Percentiles rank a stretch among this genome's conserved stretches.
Evolutionary conservation across 2,797 vertebrate species (phyloP).

Genomic region (Gobio occitaniae): DNA sequence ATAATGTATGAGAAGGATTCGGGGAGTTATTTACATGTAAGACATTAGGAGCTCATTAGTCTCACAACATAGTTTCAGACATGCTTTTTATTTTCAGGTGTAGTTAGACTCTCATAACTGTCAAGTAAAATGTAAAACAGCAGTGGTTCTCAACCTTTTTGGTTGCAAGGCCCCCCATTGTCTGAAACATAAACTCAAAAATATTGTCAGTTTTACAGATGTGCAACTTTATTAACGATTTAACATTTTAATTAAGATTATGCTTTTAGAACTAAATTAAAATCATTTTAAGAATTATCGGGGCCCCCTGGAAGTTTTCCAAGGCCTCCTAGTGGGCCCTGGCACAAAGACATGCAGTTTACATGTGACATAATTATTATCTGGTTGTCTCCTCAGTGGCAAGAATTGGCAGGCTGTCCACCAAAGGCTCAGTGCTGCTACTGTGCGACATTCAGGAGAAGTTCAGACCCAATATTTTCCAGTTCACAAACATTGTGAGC

Average conservation of each 20-base stretch:
- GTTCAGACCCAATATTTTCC: conserved; percentile 83
- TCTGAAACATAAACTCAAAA: not conserved
- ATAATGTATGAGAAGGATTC: not conserved
- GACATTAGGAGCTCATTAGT: not conserved
- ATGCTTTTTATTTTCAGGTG: not conserved
- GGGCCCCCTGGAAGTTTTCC: not conserved
- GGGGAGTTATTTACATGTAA: not conserved
- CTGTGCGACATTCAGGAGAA: conserved; percentile 95
- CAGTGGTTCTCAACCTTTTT: not conserved
- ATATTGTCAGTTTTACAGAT: not conserved
- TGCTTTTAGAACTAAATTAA: not conserved
- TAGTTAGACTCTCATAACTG: not conserved
- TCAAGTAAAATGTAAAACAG: not conserved
- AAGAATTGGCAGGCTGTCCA: conserved; percentile 76
- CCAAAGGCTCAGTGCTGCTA: conserved; percentile 81
- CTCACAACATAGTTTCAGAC: not conserved
- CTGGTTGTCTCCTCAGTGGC: conserved; percentile 73
- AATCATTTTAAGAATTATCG: not conserved
- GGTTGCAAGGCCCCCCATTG: not conserved
- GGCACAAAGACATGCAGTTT: not conserved
- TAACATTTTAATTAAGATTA: not conserved
- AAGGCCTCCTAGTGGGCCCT: not conserved
- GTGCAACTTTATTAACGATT: not conserved
- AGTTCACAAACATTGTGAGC: conserved; percentile 87
- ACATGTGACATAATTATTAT: not conserved